phyloP scores from a whole-genome alignment of 2,113 vertebrate genomes.

The Suricata suricatta region DNA sequence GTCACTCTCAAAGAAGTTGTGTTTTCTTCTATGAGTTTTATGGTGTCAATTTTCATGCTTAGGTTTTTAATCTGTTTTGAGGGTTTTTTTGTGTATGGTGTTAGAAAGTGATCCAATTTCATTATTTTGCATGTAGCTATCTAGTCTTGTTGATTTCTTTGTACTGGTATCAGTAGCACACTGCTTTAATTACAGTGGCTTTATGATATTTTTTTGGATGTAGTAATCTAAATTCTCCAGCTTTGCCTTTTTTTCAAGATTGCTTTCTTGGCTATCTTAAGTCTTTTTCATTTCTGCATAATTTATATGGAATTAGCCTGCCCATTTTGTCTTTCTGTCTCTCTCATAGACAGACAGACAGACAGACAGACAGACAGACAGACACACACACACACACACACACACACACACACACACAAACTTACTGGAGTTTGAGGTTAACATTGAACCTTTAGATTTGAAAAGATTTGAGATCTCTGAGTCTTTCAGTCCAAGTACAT shows the following conservation, averaged over 20 bases:
- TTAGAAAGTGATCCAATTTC: not conserved
- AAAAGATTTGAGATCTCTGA: not conserved
- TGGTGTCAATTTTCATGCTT: not conserved
- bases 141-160: conserved; percentile 2
- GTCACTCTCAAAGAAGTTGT: not conserved
- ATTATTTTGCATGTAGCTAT: not conserved
- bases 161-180: not conserved
- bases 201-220: not conserved
- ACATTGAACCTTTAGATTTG: not conserved
- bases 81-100: not conserved
- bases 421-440: not conserved
- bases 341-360: no score
- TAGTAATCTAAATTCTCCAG: conserved; percentile 6
- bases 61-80: not conserved
- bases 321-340: not conserved
- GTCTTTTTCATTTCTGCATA: not conserved
- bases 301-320: not conserved
- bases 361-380: no score
- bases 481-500: not conserved
- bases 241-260: not conserved
- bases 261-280: not conserved
- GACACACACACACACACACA: no score
- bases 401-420: no score
- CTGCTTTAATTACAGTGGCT: not conserved
- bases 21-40: not conserved